These are phyloP conservation scores for Eupithecia subumbrata DNA, from an alignment of 2,888 invertebrate species.

Conservation along the genomic window DNA sequence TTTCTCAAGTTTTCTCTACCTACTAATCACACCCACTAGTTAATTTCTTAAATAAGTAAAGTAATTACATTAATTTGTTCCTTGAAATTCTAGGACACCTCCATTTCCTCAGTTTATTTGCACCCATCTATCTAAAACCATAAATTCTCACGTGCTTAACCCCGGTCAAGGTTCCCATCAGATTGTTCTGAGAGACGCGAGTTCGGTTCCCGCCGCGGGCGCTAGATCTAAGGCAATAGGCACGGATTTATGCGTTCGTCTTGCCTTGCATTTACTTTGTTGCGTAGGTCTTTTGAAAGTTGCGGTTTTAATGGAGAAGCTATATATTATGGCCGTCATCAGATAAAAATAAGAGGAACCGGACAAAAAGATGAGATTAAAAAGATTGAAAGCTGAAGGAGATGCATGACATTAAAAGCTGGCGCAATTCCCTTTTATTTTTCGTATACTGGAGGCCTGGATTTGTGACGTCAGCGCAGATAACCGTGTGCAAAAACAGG, in stretches of 20 bases:
- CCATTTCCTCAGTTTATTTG: background rate
- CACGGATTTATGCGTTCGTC: slow-evolving; percentile 61
- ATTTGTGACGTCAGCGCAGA: no score
- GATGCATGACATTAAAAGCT: background rate
- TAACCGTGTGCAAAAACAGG: no score
- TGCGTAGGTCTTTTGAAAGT: slow-evolving; percentile 12
- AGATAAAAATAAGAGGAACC: background rate
- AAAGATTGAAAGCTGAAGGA: background rate
- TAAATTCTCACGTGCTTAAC: slow-evolving; percentile 35
- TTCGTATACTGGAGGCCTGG: no score
- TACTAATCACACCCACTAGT: no score
- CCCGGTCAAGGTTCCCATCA: slow-evolving; percentile 40
- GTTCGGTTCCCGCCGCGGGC: slow-evolving; percentile 52
- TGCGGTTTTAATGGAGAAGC: background rate
- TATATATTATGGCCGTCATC: background rate
- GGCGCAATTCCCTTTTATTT: no score
- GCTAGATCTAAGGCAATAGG: slow-evolving; percentile 45
- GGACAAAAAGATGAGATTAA: background rate
- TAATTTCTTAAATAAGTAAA: no score
- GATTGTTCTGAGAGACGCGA: slow-evolving; percentile 44
- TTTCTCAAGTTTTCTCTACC: no score
- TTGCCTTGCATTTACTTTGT: slow-evolving; percentile 49
- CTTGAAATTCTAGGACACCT: background rate
- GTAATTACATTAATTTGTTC: background rate
- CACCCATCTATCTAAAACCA: background rate